These are phyloP conservation scores for Pinctada fucata DNA, from an alignment of 2,888 invertebrate species.

Conservation along the genomic window DNA sequence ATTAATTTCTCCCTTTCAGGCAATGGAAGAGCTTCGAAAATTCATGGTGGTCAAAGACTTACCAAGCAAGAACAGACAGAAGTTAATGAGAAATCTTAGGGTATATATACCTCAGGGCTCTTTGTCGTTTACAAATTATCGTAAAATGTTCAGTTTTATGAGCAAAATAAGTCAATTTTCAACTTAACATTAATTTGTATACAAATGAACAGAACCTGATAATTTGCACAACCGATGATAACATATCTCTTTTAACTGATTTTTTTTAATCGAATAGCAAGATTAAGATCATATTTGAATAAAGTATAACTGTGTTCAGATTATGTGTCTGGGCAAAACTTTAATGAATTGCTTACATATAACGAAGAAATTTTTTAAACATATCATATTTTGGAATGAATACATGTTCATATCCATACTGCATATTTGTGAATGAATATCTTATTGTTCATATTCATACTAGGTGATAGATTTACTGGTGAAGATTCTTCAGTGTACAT, in stretches of 20 bases:
- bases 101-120: constrained; percentile 53
- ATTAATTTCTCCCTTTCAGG: constrained; percentile 53
- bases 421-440: too few relatives aligned
- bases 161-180: background rate
- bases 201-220: too few relatives aligned
- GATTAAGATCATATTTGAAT: too few relatives aligned
- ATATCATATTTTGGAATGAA: background rate
- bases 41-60: constrained; percentile 72
- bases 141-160: too few relatives aligned
- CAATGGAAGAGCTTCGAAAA: constrained; percentile 72
- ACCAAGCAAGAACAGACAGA: constrained; percentile 75
- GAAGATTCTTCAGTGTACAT: constrained; percentile 72
- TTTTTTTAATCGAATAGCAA: too few relatives aligned
- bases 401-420: background rate
- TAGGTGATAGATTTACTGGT: constrained; percentile 76
- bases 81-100: constrained; percentile 76
- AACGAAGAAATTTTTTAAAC: too few relatives aligned
- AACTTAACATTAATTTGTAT: background rate
- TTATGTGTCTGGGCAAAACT: too few relatives aligned
- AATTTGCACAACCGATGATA: too few relatives aligned
- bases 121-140: background rate
- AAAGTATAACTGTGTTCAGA: too few relatives aligned
- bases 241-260: too few relatives aligned
- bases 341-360: too few relatives aligned
- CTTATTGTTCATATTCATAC: background rate